Conservation (phyloP, 2,888 invertebrate species). For the Lasioglossum calceatum region DNA sequence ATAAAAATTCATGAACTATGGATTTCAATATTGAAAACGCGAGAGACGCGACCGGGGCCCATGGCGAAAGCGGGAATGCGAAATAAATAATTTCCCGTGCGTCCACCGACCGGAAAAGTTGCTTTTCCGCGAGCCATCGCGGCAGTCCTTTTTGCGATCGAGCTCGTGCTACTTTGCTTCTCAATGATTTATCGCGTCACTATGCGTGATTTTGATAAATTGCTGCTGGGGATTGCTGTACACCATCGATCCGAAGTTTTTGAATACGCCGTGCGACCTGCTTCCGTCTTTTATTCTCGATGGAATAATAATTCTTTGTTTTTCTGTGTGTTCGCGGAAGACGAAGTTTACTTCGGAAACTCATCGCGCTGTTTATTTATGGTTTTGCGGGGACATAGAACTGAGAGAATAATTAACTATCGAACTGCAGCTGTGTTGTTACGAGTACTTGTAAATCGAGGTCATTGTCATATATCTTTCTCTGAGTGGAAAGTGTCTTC, state of each 20-base stretch:
- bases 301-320: neutral
- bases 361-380: neutral
- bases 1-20: slow-evolving; percentile 64
- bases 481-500: no score
- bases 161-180: neutral
- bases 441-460: neutral
- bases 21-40: slow-evolving; percentile 56
- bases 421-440: neutral
- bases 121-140: neutral
- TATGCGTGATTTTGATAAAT: neutral
- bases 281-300: neutral
- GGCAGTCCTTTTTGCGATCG: neutral
- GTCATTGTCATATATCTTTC: no score
- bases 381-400: neutral
- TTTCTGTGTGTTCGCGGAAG: neutral
- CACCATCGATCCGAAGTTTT: neutral
- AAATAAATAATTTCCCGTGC: slow-evolving; percentile 34
- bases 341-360: neutral
- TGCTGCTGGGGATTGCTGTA: neutral
- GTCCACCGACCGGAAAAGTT: neutral
- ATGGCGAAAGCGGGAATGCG: slow-evolving; percentile 23
- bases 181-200: neutral
- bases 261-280: neutral
- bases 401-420: neutral
- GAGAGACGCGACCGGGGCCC: neutral